Percentiles rank a stretch among this genome's conserved stretches.
phyloP scores from a whole-genome alignment of 2,113 vertebrate genomes.

The Gavia stellata region DNA sequence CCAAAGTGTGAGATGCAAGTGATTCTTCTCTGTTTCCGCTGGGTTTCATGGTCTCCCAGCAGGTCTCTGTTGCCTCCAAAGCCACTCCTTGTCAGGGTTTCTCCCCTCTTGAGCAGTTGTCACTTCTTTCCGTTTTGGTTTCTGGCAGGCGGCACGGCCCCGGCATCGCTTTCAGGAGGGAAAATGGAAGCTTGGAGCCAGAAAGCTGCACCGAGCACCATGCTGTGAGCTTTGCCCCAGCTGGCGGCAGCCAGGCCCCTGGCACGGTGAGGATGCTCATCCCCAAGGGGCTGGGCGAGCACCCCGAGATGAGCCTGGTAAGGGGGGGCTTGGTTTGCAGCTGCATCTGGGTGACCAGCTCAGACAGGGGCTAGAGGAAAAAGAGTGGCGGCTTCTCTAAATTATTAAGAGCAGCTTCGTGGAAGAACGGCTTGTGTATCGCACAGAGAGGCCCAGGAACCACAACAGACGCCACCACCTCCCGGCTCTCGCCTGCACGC shows the following conservation, averaged over 20 bases:
- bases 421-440: neutral
- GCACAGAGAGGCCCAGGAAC: neutral
- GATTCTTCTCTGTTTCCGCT: neutral
- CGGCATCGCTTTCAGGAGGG: neutral
- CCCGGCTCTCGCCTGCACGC: neutral
- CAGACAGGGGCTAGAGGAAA: neutral
- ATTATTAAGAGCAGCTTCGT: neutral
- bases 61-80: neutral
- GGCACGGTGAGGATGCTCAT: neutral
- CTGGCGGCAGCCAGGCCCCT: neutral
- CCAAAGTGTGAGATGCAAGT: neutral
- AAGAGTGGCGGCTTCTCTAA: neutral
- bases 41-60: neutral
- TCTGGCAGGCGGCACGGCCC: neutral
- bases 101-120: neutral
- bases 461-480: constrained; percentile 3
- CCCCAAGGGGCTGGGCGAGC: fast-evolving
- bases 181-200: neutral
- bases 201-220: neutral
- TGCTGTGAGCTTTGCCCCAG: neutral
- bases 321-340: neutral
- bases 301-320: fast-evolving
- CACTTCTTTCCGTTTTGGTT: neutral
- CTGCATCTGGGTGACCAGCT: neutral
- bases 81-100: neutral